phyloP scores from a whole-genome alignment of 2,113 vertebrate genomes.

The Cranoglanis bouderius region DNA sequence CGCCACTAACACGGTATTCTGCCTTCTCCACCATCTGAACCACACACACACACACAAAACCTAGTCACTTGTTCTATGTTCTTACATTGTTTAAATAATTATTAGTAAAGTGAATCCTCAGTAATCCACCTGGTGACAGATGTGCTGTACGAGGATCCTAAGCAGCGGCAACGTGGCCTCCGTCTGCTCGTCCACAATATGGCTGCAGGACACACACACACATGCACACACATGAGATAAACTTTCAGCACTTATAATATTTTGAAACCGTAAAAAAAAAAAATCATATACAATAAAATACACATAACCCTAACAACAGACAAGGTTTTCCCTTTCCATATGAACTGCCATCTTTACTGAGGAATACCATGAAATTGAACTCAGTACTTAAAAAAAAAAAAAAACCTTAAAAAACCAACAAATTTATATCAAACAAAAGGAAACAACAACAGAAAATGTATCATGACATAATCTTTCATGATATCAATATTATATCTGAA shows the following conservation, averaged over 20 bases:
- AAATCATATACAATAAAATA: not conserved
- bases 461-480: not conserved
- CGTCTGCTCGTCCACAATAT: constrained; percentile 80
- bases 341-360: too few species aligned
- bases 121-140: constrained; percentile 85
- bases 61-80: not conserved
- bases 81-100: not conserved
- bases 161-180: constrained; percentile 77
- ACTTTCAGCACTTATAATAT: not conserved
- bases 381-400: too few species aligned
- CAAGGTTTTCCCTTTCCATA: too few species aligned
- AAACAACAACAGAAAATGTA: not conserved
- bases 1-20: constrained; percentile 81
- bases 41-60: not conserved
- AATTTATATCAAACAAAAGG: too few species aligned
- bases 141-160: constrained; percentile 85
- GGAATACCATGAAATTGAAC: too few species aligned
- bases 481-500: not conserved
- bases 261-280: not conserved
- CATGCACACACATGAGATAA: not conserved
- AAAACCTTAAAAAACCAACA: too few species aligned
- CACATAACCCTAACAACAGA: not conserved
- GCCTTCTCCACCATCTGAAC: constrained; percentile 88
- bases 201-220: constrained; percentile 66
- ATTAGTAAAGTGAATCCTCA: not conserved